Evolutionary conservation across 2,113 vertebrate genomes (phyloP), one percentile per base, ranked within the genome.

Genomic region (Hemiscyllium ocellatum): DNA sequence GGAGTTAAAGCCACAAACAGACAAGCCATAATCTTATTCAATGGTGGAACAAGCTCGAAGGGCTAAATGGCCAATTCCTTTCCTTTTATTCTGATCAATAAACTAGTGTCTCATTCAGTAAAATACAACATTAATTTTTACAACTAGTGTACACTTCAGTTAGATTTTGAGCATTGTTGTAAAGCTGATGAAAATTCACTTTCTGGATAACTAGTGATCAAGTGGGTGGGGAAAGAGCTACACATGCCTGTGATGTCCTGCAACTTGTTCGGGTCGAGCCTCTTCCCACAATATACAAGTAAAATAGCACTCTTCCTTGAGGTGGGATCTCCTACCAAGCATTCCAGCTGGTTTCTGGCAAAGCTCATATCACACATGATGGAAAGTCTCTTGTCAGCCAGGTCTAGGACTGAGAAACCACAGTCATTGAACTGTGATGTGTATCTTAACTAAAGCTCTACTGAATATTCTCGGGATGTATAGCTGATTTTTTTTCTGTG

Each of bases 381-480:
- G 69, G 24, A 95, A 69, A 24, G 50, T 70, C 94, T 72, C 72
- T 95, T 72, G 94, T 95, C 94, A 95, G n/a, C 94, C 94, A 95
- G 47, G 69, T 42, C 94, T 95, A 72, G 94, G 94, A 93, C 42
- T 72, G 24, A 70, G 37, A 95, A 95, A 72, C 69, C 47, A 15
- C 42, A 95, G 66, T 72, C 37, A 76, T 69, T 95, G 47, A 95
- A 72, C 68, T 72, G 94, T 95, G 94, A 95, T 26, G 52, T 70
- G 94, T 68, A 76, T 50, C 66, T 76, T 95, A 95, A 95, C 94
- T 91, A 42, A 42, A 69, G 93, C 8, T 50, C 93, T 29, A 95
- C 69, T 95, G 94, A 95, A 93, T 93, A 37, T 93, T 93, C 61
- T 66, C 37, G 33, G 89, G 89, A 66, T 66, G n/a, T 8, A 15